A percentile compares a stretch with the other conserved stretches of the same genome.
Evolutionary conservation across 1,140 invertebrate species (phyloP).

Genomic region (Anagrus nilaparvatae): DNA sequence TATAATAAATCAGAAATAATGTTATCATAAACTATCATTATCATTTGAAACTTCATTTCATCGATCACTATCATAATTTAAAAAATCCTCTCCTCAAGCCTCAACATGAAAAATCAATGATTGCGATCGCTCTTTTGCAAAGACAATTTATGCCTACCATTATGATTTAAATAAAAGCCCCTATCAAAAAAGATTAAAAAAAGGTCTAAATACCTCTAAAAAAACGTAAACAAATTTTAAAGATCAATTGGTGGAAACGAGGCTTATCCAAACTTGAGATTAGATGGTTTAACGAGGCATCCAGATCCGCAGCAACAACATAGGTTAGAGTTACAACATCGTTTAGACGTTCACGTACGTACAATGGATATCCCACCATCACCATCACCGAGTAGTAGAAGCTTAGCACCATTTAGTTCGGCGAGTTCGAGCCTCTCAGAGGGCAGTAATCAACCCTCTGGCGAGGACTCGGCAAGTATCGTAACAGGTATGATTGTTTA

Average conservation of each 20-base stretch:
- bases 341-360: conserved; percentile 35
- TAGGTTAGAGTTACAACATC: conserved; percentile 39
- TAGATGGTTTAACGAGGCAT: conserved; percentile 41
- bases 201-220: conserved; percentile 2
- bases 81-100: too few species aligned
- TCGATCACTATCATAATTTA: too few species aligned
- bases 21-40: too few species aligned
- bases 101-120: too few species aligned
- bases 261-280: conserved; percentile 42
- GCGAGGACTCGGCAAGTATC: conserved; percentile 75
- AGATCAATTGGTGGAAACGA: conserved; percentile 36
- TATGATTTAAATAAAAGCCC: neutral
- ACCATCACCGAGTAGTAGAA: conserved; percentile 75
- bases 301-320: conserved; percentile 42
- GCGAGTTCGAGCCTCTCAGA: conserved; percentile 78
- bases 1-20: too few species aligned
- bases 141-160: conserved; percentile 37
- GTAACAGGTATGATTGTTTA: conserved; percentile 61
- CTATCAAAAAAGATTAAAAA: conserved; percentile 14
- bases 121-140: conserved; percentile 20
- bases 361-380: conserved; percentile 57
- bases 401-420: conserved; percentile 72
- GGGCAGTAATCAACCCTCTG: conserved; percentile 60
- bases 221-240: conserved; percentile 27
- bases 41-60: too few species aligned